These are phyloP conservation scores for Neopelma chrysocephalum DNA, from an alignment of 2,797 vertebrate species.

Conservation along the genomic window DNA sequence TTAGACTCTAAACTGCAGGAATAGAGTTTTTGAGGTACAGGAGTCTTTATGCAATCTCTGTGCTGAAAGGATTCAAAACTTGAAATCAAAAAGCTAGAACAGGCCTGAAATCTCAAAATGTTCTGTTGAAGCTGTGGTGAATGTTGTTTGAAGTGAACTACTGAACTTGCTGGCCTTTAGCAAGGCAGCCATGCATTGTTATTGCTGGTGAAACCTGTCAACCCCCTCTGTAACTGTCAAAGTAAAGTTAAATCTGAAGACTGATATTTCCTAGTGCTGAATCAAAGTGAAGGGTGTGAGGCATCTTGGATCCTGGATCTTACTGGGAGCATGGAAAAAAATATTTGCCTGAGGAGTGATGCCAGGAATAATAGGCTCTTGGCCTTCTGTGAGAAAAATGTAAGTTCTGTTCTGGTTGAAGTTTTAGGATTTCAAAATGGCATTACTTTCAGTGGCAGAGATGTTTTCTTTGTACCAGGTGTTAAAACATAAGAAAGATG, in stretches of 20 bases:
- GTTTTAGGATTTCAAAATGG: neutral
- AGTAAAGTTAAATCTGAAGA: neutral
- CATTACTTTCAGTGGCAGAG: neutral
- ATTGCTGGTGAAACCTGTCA: neutral
- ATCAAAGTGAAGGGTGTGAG: neutral
- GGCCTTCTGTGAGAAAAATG: neutral
- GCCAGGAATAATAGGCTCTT: neutral
- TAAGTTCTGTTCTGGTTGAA: neutral
- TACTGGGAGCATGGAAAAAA: neutral
- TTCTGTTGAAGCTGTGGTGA: neutral
- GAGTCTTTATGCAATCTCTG: neutral
- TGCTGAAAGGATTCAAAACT: neutral
- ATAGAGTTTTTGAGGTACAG: neutral
- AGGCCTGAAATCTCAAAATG: neutral
- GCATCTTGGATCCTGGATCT: neutral
- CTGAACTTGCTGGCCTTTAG: neutral
- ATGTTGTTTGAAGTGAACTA: neutral
- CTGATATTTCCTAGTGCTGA: neutral
- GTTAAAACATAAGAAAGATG: neutral
- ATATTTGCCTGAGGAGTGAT: neutral
- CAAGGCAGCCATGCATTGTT: rapidly evolving
- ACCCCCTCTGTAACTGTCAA: neutral
- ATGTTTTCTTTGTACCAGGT: neutral
- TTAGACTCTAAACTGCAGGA: neutral
- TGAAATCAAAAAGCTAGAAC: neutral